These are phyloP conservation scores for Brachionus rubens DNA, from an alignment of 1,140 invertebrate species.

Conservation along the genomic window DNA sequence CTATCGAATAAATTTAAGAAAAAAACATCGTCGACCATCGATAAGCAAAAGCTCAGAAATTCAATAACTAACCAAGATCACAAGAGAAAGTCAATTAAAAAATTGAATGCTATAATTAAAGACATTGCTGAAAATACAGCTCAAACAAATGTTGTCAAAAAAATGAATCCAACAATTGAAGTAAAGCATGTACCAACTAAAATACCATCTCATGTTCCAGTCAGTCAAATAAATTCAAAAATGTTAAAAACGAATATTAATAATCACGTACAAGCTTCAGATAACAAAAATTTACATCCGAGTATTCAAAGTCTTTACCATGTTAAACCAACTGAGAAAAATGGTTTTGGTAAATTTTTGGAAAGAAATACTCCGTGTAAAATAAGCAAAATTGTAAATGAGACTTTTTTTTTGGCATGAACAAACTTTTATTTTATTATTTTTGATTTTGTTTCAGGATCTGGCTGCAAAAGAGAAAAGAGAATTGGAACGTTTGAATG, in stretches of 20 bases:
- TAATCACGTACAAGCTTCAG: background rate
- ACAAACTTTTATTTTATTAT: background rate
- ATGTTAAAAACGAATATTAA: background rate
- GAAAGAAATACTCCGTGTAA: constrained; percentile 14
- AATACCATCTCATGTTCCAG: too few relatives aligned
- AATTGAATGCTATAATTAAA: background rate
- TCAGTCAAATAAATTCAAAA: too few relatives aligned
- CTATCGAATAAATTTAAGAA: constrained; percentile 10
- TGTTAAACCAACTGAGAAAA: background rate
- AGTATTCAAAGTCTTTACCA: constrained; percentile 5
- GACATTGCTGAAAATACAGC: background rate
- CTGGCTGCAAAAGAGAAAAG: constrained; percentile 27
- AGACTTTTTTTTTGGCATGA: background rate
- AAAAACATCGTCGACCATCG: background rate
- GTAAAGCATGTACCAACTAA: background rate
- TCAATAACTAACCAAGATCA: constrained; percentile 1
- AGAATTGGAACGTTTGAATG: constrained; percentile 6
- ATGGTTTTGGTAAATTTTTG: background rate
- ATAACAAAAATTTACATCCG: too few relatives aligned
- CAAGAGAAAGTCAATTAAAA: constrained; percentile 10
- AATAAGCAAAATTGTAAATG: background rate
- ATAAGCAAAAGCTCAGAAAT: background rate
- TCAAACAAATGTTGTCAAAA: background rate
- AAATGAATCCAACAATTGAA: background rate
- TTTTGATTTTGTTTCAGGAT: background rate